Evolutionary conservation across 2,888 invertebrate genomes (phyloP).

Genomic region (Steinernema scapterisci): DNA sequence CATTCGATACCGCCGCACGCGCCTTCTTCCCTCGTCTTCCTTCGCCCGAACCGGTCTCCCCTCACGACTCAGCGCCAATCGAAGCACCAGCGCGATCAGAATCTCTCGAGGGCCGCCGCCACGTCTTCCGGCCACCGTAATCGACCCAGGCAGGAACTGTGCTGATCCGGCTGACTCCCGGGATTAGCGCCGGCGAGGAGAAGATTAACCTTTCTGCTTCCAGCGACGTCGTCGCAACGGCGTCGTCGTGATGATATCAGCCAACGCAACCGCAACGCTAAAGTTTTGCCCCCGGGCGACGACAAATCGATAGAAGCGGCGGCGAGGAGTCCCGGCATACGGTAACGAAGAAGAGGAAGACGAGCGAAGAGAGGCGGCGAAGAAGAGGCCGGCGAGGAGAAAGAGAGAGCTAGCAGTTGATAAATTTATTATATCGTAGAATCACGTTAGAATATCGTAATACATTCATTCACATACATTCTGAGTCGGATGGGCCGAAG

Average conservation of each 20-base stretch:
- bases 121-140: background rate
- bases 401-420: background rate
- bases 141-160: background rate
- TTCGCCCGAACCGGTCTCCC: constrained; percentile 16
- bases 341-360: constrained; percentile 19
- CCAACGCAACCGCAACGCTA: background rate
- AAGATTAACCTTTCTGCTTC: constrained; percentile 20
- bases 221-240: background rate
- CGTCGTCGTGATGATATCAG: constrained; percentile 21
- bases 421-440: constrained; percentile 31
- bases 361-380: background rate
- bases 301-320: constrained; percentile 28
- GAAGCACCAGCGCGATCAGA: background rate
- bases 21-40: background rate
- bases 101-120: background rate
- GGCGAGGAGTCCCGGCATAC: background rate
- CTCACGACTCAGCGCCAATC: constrained; percentile 14
- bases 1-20: constrained; percentile 20
- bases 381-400: background rate
- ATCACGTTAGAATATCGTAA: constrained; percentile 9
- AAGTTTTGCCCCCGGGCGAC: constrained; percentile 24
- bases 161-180: background rate
- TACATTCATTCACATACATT: background rate
- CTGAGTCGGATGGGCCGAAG: constrained; percentile 14
- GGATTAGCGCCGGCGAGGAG: constrained; percentile 4